Evolutionary conservation across 2,888 invertebrate genomes (phyloP).

Genomic region (Corbicula japonica): DNA sequence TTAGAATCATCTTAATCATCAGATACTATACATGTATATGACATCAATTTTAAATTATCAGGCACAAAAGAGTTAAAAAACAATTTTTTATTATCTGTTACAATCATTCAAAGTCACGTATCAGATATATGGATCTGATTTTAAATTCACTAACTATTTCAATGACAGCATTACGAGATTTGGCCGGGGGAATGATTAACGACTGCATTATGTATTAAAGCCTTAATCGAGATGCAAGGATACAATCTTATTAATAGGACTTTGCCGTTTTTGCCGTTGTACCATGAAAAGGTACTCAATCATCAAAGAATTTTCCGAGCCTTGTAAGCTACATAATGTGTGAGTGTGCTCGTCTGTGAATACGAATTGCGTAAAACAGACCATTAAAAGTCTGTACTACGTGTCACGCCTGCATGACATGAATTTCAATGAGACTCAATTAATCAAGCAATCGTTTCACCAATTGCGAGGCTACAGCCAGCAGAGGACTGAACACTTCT

Average conservation of each 20-base stretch:
- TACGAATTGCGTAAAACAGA: conserved; percentile 57
- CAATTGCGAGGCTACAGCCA: conserved; percentile 58
- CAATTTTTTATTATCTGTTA: too few species aligned
- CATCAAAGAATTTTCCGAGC: conserved; percentile 39
- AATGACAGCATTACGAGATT: background rate
- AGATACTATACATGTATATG: too few species aligned
- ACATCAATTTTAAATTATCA: too few species aligned
- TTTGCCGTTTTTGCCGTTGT: conserved; percentile 42
- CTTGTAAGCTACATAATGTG: conserved; percentile 55
- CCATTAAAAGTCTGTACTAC: conserved; percentile 55
- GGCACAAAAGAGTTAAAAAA: too few species aligned
- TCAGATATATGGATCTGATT: background rate
- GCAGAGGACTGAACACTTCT: conserved; percentile 34
- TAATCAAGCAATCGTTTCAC: conserved; percentile 58
- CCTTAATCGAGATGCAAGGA: conserved; percentile 45
- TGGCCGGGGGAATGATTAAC: conserved; percentile 17
- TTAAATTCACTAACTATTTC: conserved; percentile 8
- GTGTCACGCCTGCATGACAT: conserved; percentile 45
- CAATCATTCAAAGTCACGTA: conserved; percentile 9
- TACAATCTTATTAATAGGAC: conserved; percentile 32
- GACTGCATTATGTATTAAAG: conserved; percentile 22
- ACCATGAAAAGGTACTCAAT: conserved; percentile 28
- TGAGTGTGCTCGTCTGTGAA: conserved; percentile 37
- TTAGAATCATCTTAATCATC: too few species aligned
- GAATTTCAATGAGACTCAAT: conserved; percentile 61